Evolutionary conservation across 2,797 vertebrate species (phyloP), one percentile per base, ranked within the genome.

Genomic region (Macrochelys suwanniensis): DNA sequence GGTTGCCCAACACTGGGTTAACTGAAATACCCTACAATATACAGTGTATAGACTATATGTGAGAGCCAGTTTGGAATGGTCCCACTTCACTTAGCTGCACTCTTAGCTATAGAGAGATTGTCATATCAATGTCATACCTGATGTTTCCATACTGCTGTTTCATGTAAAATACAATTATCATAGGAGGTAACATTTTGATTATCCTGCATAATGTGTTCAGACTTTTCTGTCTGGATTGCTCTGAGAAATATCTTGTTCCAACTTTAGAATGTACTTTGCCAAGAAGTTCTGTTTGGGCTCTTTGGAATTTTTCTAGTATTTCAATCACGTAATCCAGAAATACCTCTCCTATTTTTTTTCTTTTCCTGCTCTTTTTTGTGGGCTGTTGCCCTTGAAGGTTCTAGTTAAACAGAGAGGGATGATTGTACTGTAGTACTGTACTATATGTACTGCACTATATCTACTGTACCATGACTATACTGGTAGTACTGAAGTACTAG

Each of bases 161-260:
- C 61, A 59, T 65, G 86, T 16, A n/a, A 88, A 88, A 85, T 53
- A 68, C 21, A 80, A 15, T 82, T 90, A 81, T 47, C 51, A 68
- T 74, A 33, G 51, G 33, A 65, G 17, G 33, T 65, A 65, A 33
- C 61, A 65, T n/a, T 65, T 65, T 65, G 33, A 65, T 65, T 65
- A 19, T n/a, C 33, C 33, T n/a, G 61, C 61, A 28, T 86, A 37
- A 68, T 77, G 23, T 5, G 8, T 65, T 87, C 53, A 87, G 80
- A 31, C 37, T 17, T 77, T 77, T 83, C 49, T 74, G 45, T 86
- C 53, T 82, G 31, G 86, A 23, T 68, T n/a, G n/a, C 16, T 68
- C 31, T 87, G 80, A 82, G 78, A 91, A 49, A 87, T 91, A 65
- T 82, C 54, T 78, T 91, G 71, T 68, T 87, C 80, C 53, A 79